phyloP scores from a whole-genome alignment of 1,140 invertebrate genomes.

The Micrasema minimum region DNA sequence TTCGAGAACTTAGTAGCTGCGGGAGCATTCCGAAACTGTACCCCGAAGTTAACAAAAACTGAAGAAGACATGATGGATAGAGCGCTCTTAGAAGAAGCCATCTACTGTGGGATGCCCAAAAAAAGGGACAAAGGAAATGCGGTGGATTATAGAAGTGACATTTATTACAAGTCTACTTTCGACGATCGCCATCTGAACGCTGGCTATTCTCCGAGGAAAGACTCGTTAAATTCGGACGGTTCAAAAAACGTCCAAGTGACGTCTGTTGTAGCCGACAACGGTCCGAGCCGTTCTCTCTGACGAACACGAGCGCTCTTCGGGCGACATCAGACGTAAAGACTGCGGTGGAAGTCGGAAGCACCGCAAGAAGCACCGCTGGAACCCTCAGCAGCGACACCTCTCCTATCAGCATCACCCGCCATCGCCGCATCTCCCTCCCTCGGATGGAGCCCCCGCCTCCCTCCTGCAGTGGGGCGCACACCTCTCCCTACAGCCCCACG shows the following conservation, averaged over 20 bases:
- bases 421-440: slow-evolving; percentile 36
- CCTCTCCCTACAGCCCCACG: slow-evolving; percentile 35
- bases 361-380: slow-evolving; percentile 40
- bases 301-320: slow-evolving; percentile 27
- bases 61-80: slow-evolving; percentile 54
- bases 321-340: slow-evolving; percentile 50
- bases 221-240: slow-evolving; percentile 38
- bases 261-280: slow-evolving; percentile 57
- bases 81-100: slow-evolving; percentile 49
- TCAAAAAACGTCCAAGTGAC: slow-evolving; percentile 65
- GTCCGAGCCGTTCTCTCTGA: slow-evolving; percentile 20
- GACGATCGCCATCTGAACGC: slow-evolving; percentile 5
- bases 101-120: slow-evolving; percentile 49
- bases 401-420: slow-evolving; percentile 11
- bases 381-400: slow-evolving; percentile 39
- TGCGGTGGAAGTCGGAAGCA: slow-evolving; percentile 58
- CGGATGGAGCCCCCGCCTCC: slow-evolving; percentile 42
- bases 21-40: slow-evolving; percentile 69
- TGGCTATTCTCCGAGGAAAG: slow-evolving; percentile 1
- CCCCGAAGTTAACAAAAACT: slow-evolving; percentile 56
- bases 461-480: slow-evolving; percentile 33
- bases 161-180: background rate
- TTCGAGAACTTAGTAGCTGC: slow-evolving; percentile 70
- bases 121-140: slow-evolving; percentile 39
- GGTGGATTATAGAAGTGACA: background rate